Base-by-base conservation (phyloP, 1,140 invertebrate species). In the Yoshiicerus persimilis region DNA sequence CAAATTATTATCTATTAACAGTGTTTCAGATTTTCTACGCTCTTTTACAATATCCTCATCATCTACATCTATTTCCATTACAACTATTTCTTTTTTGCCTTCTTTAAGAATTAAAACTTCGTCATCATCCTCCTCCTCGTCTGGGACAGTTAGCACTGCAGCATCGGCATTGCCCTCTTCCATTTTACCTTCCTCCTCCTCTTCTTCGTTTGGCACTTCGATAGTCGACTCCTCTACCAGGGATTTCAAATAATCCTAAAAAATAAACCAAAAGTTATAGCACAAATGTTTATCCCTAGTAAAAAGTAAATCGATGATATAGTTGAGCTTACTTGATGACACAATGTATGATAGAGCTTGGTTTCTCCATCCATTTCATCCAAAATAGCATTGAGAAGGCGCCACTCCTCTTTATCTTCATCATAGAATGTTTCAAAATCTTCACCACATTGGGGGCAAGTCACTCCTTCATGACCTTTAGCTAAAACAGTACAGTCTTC, bases 371-470 rank as follows among this genome's bases (percentile, higher is more conserved):
- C 95, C 56, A 75, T 92, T 16, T 91, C 92, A 38, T 93, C 92
- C 27, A 94, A 93, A 5, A 98, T 93, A 0, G 98, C 97, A 91
- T 97, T 96, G 87, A 95, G 94, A 9, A 99, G 93, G 92, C 98
- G 97, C 98, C 98, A 99, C 92, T 98, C 98, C 92, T 99, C 98
- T 85, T 96, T 95, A 91, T 99, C 98, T 93, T 99, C 97, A 91
- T 98, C 96, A 93, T 97, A 99, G 93, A 98, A 98, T 92, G 97
- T 95, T 87, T 98, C 96, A 93, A 99, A 99, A 77, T 94, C 93
- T 93, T 99, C 98, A 36, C 96, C 95, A 92, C 98, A 99, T 32
- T 98, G 95, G 90, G 96, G 95, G 93, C 98, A 99, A 25, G 93
- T 92, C 8, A 95, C 94, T 88, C 95, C 93, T 32, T 90, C 91